Evolutionary conservation across 2,113 vertebrate genomes (phyloP), one percentile per base, ranked within the genome.

Genomic region (Corvus moneduloides): DNA sequence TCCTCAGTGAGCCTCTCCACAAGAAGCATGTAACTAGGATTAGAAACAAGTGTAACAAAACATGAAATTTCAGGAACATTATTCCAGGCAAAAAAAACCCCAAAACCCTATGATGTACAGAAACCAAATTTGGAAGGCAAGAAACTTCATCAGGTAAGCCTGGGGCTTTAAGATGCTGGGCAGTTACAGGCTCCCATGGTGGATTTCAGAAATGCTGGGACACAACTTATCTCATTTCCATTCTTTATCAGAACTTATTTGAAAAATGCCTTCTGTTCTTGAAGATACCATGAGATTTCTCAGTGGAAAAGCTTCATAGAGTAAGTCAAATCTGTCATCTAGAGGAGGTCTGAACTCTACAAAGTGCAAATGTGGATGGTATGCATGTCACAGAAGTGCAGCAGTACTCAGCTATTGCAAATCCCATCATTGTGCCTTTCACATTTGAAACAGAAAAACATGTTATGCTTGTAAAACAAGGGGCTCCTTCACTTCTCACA

Each of bases 401-500:
- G 64, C 87, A 41, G 62, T 5, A 54, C 64, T 37, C 14, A 77
- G 35, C n/a, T 91, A 83, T 9, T 23, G 80, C 73, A 95, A 98
- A 91, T 84, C 77, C 87, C 87, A 91, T 32, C 44, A 82, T 2
- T 84, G 64, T 69, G 35, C 76, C 83, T 93, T 94, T 73, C 76
- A 77, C 41, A 79, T 84, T 94, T 62, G 46, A 63, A 83, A 81
- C 85, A 75, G 37, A 93, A 85, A 80, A 92, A 63, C 61, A 24
- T 59, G 58, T 51, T 91, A 88, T 83, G 51, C 58, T 89, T 49
- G 74, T 46, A 81, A 68, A 68, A 96, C 33, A 97, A 90, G 75
- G 32, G 64, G 49, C 58, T 93, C 79, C 96, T 95, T 95, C 44
- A 83, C 59, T 87, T 84, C 74, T 67, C 81, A 66, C 52, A 77